These are phyloP conservation scores for Lepeophtheirus nordmannii DNA, from an alignment of 2,888 invertebrate genomes.

Conservation along the genomic window DNA sequence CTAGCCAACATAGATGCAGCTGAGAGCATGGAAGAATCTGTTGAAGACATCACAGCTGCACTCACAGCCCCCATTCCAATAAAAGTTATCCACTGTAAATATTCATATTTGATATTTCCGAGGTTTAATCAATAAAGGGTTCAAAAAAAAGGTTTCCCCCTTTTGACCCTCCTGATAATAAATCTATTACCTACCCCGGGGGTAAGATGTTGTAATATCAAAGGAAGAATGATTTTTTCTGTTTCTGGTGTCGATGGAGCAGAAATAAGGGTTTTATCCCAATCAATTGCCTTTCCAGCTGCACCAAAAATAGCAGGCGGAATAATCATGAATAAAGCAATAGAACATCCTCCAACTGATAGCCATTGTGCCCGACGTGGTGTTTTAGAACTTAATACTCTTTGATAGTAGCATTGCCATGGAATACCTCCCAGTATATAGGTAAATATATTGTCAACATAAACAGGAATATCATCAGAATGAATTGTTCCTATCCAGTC, in stretches of 20 bases:
- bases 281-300: conserved; percentile 42
- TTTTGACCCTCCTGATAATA: no score
- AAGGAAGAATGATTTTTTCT: conserved; percentile 44
- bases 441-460: conserved; percentile 45
- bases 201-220: conserved; percentile 47
- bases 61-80: conserved; percentile 55
- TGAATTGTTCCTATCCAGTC: conserved; percentile 38
- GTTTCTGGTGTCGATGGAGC: conserved; percentile 36
- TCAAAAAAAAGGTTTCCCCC: no score
- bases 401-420: conserved; percentile 44
- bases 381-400: conserved; percentile 49
- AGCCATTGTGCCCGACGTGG: conserved; percentile 47
- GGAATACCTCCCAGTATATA: conserved; percentile 51
- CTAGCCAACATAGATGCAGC: conserved; percentile 56
- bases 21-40: conserved; percentile 53
- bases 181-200: conserved; percentile 33
- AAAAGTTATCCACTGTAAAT: conserved; percentile 43
- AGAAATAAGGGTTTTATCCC: conserved; percentile 30
- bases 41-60: conserved; percentile 60
- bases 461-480: conserved; percentile 38
- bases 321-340: conserved; percentile 47
- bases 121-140: no score
- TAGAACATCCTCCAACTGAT: conserved; percentile 48
- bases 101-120: background rate
- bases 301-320: conserved; percentile 51